Evolutionary conservation across 1,140 invertebrate genomes (phyloP).

Genomic region (Zaprionus camerounensis): DNA sequence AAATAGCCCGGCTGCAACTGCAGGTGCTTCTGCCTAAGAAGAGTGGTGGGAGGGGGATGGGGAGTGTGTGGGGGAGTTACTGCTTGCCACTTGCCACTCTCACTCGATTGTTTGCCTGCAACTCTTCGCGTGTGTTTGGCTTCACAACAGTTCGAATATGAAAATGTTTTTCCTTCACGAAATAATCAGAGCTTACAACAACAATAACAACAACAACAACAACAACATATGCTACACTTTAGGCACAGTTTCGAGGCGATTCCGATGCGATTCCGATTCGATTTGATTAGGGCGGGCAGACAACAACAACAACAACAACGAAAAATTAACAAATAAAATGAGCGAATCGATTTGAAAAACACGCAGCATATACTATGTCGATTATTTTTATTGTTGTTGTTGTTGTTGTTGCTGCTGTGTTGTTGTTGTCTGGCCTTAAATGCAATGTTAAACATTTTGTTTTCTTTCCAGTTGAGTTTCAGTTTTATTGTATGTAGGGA

Average conservation of each 20-base stretch:
- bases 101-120: background rate
- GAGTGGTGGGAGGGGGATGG: background rate
- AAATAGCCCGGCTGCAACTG: background rate
- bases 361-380: slow-evolving; percentile 17
- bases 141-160: slow-evolving; percentile 10
- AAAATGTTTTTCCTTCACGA: slow-evolving; percentile 37
- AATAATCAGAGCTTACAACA: slow-evolving; percentile 20
- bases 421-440: slow-evolving; percentile 41
- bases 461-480: slow-evolving; percentile 40
- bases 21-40: background rate
- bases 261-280: slow-evolving; percentile 19
- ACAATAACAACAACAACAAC: slow-evolving; percentile 15
- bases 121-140: slow-evolving; percentile 18
- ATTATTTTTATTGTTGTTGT: slow-evolving; percentile 20
- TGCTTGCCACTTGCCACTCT: background rate
- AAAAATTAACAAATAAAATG: slow-evolving; percentile 33
- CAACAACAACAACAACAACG: slow-evolving; percentile 23
- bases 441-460: slow-evolving; percentile 43
- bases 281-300: slow-evolving; percentile 27
- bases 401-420: slow-evolving; percentile 21
- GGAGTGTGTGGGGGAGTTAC: background rate
- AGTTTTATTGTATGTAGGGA: slow-evolving; percentile 50
- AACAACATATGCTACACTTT: slow-evolving; percentile 20
- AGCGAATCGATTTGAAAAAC: slow-evolving; percentile 64
- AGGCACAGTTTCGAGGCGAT: slow-evolving; percentile 18